phyloP scores from a whole-genome alignment of 2,797 vertebrate genomes.

The Diglossa cyanea region DNA sequence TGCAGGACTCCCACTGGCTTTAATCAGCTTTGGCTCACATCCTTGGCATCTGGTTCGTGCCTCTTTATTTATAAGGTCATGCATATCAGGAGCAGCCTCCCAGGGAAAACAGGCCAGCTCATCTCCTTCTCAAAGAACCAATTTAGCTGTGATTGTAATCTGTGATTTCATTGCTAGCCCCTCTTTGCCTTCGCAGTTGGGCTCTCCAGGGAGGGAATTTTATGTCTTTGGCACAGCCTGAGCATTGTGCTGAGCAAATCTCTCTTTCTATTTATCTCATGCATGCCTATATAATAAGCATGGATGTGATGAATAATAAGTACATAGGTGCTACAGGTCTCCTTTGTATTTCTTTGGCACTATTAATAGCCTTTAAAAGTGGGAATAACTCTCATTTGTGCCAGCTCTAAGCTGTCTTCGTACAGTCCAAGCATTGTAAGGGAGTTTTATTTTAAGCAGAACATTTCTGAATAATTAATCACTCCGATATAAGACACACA shows the following conservation, averaged over 20 bases:
- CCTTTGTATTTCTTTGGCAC: constrained; percentile 28
- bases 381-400: neutral
- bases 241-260: neutral
- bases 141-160: constrained; percentile 25
- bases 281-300: constrained; percentile 34
- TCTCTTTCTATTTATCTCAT: constrained; percentile 45
- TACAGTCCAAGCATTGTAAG: neutral
- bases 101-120: constrained; percentile 30
- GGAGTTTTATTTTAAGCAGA: constrained; percentile 47
- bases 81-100: constrained; percentile 27
- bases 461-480: constrained; percentile 57
- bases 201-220: constrained; percentile 7
- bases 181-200: neutral
- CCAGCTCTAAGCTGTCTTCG: constrained; percentile 12
- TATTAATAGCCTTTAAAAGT: constrained; percentile 19
- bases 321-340: neutral
- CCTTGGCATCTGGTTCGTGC: constrained; percentile 5
- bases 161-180: constrained; percentile 24
- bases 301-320: neutral
- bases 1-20: neutral
- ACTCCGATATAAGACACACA: neutral
- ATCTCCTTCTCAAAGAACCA: constrained; percentile 26
- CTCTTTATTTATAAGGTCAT: neutral
- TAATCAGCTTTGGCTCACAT: constrained; percentile 36
- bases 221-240: constrained; percentile 39